Conservation (phyloP, 2,113 vertebrate genomes). For the Ophiodon elongatus region DNA sequence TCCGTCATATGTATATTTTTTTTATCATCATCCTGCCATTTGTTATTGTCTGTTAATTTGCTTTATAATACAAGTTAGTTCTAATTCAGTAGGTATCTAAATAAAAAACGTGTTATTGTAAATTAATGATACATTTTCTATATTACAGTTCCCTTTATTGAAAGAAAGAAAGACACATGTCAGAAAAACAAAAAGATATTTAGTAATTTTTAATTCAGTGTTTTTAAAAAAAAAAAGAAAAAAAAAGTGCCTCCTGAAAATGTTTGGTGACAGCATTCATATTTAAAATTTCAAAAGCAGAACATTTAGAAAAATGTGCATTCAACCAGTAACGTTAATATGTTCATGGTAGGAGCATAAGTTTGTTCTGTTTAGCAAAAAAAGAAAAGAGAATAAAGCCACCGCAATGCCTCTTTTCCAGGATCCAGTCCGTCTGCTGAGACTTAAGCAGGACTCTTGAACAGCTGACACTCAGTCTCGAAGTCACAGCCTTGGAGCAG, state of each 20-base stretch:
- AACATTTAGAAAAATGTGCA: neutral
- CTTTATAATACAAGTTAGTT: neutral
- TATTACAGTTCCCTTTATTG: neutral
- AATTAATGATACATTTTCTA: neutral
- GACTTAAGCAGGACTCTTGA: conserved; percentile 35
- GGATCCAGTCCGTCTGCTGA: neutral
- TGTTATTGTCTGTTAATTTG: neutral
- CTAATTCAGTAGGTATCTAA: neutral
- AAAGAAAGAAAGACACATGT: neutral
- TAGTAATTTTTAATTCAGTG: neutral
- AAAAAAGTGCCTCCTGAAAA: neutral
- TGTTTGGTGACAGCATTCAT: neutral
- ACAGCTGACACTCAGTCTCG: conserved; percentile 86
- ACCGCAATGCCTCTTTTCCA: neutral
- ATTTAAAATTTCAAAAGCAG: neutral
- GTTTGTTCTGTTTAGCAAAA: conserved; percentile 1
- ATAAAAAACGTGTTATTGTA: neutral
- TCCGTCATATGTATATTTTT: neutral
- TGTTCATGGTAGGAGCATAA: neutral
- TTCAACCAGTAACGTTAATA: neutral
- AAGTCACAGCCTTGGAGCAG: conserved; percentile 89
- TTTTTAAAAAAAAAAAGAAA: neutral
- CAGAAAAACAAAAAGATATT: neutral
- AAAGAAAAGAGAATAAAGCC: neutral
- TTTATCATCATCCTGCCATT: neutral